A percentile compares a stretch with the other conserved stretches of the same genome.
These are phyloP conservation scores for Parazoanthus darwini DNA, from an alignment of 92 coral and sea anemone species.

Conservation along the genomic window DNA sequence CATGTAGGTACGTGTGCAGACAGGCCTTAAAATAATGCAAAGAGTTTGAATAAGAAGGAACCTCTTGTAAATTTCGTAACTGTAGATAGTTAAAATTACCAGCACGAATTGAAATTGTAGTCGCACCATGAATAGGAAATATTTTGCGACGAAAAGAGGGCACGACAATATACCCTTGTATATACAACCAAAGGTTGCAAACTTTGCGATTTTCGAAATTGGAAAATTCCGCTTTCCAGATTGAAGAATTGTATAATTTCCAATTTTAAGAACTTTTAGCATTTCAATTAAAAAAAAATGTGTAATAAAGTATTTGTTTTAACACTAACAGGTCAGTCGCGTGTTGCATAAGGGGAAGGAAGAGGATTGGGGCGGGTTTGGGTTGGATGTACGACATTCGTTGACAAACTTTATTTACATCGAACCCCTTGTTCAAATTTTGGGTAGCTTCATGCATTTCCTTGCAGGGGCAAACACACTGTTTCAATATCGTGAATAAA, in stretches of 20 bases:
- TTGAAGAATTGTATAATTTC: background rate
- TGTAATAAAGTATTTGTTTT: too few relatives aligned
- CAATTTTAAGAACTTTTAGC: background rate
- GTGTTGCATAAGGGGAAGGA: too few relatives aligned
- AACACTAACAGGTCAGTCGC: too few relatives aligned
- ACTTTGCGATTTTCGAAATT: background rate
- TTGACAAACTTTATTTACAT: too few relatives aligned
- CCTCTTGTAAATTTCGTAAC: background rate
- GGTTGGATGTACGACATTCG: too few relatives aligned
- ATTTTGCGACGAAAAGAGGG: slow-evolving; percentile 16
- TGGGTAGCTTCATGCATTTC: too few relatives aligned
- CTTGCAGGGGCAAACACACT: too few relatives aligned
- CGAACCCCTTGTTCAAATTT: too few relatives aligned
- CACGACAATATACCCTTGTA: background rate
- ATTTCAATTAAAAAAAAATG: background rate
- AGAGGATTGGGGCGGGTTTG: too few relatives aligned
- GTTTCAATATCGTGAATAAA: too few relatives aligned
- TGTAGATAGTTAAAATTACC: background rate
- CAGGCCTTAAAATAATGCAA: background rate
- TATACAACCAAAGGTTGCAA: background rate
- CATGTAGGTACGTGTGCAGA: background rate
- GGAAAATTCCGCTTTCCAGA: background rate
- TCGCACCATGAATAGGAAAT: slow-evolving; percentile 1
- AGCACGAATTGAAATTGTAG: background rate
- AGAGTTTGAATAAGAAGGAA: background rate